Conservation (phyloP, 2,113 vertebrate species). For the Thinocorus orbignyianus region DNA sequence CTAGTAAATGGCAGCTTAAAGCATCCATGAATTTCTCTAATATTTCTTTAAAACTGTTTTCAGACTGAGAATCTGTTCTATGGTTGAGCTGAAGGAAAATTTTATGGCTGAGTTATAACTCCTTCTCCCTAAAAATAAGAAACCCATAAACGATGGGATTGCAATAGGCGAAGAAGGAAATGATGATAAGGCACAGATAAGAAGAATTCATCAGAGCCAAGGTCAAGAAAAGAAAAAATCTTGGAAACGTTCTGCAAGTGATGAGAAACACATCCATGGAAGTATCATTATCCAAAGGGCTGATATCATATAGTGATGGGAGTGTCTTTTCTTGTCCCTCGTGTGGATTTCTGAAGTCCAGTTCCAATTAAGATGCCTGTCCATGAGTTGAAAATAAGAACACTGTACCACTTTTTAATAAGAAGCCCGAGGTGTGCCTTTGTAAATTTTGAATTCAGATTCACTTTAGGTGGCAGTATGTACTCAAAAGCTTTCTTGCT, state of each 20-base stretch:
- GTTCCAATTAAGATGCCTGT: not conserved
- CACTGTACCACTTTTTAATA: not conserved
- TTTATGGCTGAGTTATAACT: not conserved
- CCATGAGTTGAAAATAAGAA: not conserved
- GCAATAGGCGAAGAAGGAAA: not conserved
- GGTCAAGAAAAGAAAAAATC: not conserved
- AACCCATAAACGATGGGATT: not conserved
- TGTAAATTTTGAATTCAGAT: not conserved
- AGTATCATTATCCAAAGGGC: not conserved
- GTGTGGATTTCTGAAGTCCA: not conserved
- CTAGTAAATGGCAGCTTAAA: not conserved
- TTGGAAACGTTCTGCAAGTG: not conserved
- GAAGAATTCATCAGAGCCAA: not conserved
- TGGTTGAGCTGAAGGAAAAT: not conserved
- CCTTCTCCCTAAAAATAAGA: not conserved
- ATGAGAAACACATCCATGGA: not conserved
- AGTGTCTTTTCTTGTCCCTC: not conserved
- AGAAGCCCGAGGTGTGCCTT: not conserved
- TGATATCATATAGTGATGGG: not conserved
- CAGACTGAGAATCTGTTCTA: not conserved
- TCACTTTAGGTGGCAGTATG: not conserved
- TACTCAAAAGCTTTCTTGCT: not conserved
- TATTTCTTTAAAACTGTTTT: slow-evolving; percentile 1
- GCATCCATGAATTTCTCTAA: not conserved
- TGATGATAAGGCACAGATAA: not conserved